Percentiles rank a stretch among this genome's conserved stretches.
phyloP scores from a whole-genome alignment of 2,888 invertebrate species.

The Tuberolachnus salignus region DNA sequence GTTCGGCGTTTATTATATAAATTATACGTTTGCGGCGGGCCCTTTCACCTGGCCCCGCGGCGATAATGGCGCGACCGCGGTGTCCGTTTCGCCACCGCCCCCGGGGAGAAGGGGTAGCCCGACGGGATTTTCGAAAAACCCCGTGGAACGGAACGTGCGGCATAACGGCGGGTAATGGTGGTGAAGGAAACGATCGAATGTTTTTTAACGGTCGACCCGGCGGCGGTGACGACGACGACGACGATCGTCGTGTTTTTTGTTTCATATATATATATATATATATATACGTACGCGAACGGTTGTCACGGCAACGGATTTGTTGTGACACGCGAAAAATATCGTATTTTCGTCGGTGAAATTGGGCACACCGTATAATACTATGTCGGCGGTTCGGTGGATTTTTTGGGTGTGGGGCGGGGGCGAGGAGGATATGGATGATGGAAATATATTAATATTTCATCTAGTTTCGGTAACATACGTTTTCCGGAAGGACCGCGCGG shows the following conservation, averaged over 20 bases:
- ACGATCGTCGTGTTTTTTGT: neutral
- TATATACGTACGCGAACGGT: neutral
- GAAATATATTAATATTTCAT: too few species aligned
- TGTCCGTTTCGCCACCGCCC: neutral
- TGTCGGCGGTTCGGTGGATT: too few species aligned
- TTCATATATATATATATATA: neutral
- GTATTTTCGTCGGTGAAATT: neutral
- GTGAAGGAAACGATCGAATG: neutral
- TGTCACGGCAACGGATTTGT: slow-evolving; percentile 32
- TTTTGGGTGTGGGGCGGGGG: too few species aligned
- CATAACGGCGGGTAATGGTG: too few species aligned
- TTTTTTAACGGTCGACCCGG: slow-evolving; percentile 1
- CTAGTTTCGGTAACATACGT: too few species aligned
- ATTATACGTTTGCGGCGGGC: neutral
- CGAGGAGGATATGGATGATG: too few species aligned
- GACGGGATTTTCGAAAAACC: neutral
- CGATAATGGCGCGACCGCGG: neutral
- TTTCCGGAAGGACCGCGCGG: too few species aligned
- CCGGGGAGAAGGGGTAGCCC: neutral
- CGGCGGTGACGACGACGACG: too few species aligned
- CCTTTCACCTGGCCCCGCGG: neutral
- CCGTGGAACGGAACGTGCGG: neutral
- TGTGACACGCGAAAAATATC: slow-evolving; percentile 25
- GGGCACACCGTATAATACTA: too few species aligned
- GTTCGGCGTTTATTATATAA: too few species aligned